Evolutionary conservation across 2,888 invertebrate genomes (phyloP).

Genomic region (Melinaea marsaeus): DNA sequence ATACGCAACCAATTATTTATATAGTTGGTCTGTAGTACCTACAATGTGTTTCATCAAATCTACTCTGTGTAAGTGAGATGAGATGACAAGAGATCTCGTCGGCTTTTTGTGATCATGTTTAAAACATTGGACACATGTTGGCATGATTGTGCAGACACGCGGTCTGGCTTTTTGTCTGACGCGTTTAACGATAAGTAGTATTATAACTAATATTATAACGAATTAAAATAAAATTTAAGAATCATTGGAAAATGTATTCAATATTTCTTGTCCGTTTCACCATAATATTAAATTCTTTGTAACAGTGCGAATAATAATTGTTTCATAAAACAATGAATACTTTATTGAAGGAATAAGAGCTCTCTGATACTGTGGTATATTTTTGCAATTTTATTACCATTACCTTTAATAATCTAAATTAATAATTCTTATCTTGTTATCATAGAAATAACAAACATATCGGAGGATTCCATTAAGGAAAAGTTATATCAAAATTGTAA

Average conservation of each 20-base stretch:
- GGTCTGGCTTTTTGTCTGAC: conserved; percentile 22
- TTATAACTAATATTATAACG: background rate
- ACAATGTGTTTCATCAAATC: background rate
- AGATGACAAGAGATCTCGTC: conserved; percentile 7
- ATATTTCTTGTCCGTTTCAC: too few relatives aligned
- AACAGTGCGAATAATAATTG: too few relatives aligned
- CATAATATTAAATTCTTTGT: too few relatives aligned
- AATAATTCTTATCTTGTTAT: too few relatives aligned
- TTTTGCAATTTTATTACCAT: too few relatives aligned
- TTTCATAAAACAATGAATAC: too few relatives aligned
- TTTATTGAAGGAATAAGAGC: too few relatives aligned
- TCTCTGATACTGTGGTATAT: too few relatives aligned
- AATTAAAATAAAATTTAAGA: background rate
- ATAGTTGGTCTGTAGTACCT: background rate
- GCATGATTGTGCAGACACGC: conserved; percentile 26
- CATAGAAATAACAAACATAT: too few relatives aligned
- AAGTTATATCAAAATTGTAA: too few relatives aligned
- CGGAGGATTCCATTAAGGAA: too few relatives aligned
- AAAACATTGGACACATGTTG: conserved; percentile 25
- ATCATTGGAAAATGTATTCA: background rate
- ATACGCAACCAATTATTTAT: background rate
- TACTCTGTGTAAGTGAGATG: conserved; percentile 4
- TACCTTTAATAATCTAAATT: too few relatives aligned
- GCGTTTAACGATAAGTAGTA: background rate
- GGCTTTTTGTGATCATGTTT: conserved; percentile 23